Percentiles rank a stretch among this genome's conserved stretches.
These are phyloP conservation scores for Dicrostonyx torquatus DNA, from an alignment of 2,797 vertebrate genomes.

Conservation along the genomic window DNA sequence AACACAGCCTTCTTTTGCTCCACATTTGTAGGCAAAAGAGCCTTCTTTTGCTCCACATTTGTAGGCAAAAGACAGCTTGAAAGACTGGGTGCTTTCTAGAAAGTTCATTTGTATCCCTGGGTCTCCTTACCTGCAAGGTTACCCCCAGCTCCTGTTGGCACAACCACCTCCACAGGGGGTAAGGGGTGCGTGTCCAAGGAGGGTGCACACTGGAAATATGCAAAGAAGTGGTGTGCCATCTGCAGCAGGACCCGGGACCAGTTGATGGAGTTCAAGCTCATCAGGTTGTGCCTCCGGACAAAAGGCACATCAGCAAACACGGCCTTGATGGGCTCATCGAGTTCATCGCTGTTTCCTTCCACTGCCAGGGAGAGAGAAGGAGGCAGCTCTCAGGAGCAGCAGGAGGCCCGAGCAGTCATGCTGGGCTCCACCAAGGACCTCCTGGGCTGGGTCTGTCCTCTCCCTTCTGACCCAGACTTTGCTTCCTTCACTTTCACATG, in stretches of 20 bases:
- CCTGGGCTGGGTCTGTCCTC: background rate
- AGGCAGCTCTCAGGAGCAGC: background rate
- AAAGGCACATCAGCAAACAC: slow-evolving; percentile 91
- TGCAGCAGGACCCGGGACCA: slow-evolving; percentile 95
- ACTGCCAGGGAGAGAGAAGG: slow-evolving; percentile 84
- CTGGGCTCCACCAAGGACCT: background rate
- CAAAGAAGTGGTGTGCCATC: slow-evolving; percentile 93
- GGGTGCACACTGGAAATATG: slow-evolving; percentile 90
- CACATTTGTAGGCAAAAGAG: background rate
- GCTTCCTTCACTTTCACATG: background rate
- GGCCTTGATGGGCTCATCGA: slow-evolving; percentile 90
- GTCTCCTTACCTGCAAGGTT: slow-evolving; percentile 92
- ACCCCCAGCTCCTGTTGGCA: slow-evolving; percentile 95
- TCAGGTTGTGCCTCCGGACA: slow-evolving; percentile 88
- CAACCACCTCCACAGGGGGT: slow-evolving; percentile 92
- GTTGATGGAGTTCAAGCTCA: slow-evolving; percentile 96
- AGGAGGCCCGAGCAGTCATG: background rate
- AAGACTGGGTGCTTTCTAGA: background rate
- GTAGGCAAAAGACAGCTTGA: background rate
- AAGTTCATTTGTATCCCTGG: background rate
- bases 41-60: background rate
- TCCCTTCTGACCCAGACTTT: background rate
- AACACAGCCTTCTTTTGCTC: background rate
- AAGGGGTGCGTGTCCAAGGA: slow-evolving; percentile 70
- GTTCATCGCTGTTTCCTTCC: slow-evolving; percentile 93